These are phyloP conservation scores for Euzetes globulus DNA, from an alignment of 2,888 invertebrate species.

Conservation along the genomic window DNA sequence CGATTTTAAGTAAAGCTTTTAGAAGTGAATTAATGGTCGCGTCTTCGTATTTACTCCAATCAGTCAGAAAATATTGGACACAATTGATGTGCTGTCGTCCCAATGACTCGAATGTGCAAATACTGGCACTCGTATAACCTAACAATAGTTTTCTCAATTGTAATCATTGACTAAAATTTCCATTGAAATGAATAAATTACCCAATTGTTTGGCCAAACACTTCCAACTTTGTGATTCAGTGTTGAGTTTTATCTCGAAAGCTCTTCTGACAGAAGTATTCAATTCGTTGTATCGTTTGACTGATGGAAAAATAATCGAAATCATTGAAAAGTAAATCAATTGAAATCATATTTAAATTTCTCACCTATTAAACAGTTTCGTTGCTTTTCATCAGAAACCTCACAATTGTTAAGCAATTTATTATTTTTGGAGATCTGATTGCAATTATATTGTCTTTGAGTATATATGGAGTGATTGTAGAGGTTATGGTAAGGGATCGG, in stretches of 20 bases:
- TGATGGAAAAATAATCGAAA: not conserved
- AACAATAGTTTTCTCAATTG: not conserved
- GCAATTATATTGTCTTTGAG: not conserved
- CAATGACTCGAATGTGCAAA: not conserved
- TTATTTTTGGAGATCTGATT: not conserved
- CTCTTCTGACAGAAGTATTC: not conserved
- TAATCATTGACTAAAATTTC: not conserved
- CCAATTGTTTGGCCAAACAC: constrained; percentile 29
- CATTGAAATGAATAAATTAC: no score
- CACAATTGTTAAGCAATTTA: not conserved
- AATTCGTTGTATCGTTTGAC: constrained; percentile 7
- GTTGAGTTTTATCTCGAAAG: constrained; percentile 26
- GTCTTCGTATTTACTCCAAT: constrained; percentile 12
- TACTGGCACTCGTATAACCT: not conserved
- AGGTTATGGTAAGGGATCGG: not conserved
- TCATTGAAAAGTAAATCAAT: not conserved
- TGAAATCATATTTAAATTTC: not conserved
- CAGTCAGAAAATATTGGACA: constrained; percentile 11
- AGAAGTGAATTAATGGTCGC: not conserved
- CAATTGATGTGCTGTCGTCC: constrained; percentile 15
- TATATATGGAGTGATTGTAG: not conserved
- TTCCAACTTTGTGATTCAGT: constrained; percentile 27
- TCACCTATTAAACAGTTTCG: not conserved
- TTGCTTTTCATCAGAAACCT: not conserved
- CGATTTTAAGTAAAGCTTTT: constrained; percentile 27